These are phyloP conservation scores for Drosophila navojoa DNA, from an alignment of 1,140 invertebrate species.

Conservation along the genomic window DNA sequence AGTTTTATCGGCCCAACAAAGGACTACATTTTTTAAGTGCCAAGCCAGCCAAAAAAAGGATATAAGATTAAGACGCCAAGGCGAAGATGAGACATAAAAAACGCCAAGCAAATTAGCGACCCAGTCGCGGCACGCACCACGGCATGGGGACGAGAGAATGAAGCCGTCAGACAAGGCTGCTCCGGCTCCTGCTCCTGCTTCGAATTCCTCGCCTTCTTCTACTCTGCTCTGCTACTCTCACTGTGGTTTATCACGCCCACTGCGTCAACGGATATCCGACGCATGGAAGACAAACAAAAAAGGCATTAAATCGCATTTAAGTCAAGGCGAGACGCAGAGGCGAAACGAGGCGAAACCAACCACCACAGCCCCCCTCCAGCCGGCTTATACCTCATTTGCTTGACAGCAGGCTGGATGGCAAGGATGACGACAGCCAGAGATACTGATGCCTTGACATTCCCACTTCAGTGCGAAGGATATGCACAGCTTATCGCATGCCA, in stretches of 20 bases:
- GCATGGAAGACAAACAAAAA: conserved; percentile 82
- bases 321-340: conserved; percentile 56
- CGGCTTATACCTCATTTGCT: conserved; percentile 50
- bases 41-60: conserved; percentile 75
- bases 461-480: conserved; percentile 54
- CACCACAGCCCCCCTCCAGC: conserved; percentile 29
- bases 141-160: conserved; percentile 17
- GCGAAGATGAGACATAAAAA: conserved; percentile 70
- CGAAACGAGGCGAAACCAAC: conserved; percentile 15
- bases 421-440: conserved; percentile 36
- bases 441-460: conserved; percentile 24
- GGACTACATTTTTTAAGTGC: conserved; percentile 73
- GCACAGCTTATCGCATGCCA: conserved; percentile 49
- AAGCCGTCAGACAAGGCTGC: conserved; percentile 21
- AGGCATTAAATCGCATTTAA: conserved; percentile 83
- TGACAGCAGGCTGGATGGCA: conserved; percentile 35
- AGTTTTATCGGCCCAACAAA: conserved; percentile 80
- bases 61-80: conserved; percentile 77
- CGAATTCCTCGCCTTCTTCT: too few relatives aligned
- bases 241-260: conserved; percentile 77
- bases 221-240: neutral
- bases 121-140: conserved; percentile 5
- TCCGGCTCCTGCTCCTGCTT: conserved; percentile 5
- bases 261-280: conserved; percentile 76
- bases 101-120: conserved; percentile 73